phyloP scores from a whole-genome alignment of 2,888 invertebrate genomes.

The Notodonta dromedarius region DNA sequence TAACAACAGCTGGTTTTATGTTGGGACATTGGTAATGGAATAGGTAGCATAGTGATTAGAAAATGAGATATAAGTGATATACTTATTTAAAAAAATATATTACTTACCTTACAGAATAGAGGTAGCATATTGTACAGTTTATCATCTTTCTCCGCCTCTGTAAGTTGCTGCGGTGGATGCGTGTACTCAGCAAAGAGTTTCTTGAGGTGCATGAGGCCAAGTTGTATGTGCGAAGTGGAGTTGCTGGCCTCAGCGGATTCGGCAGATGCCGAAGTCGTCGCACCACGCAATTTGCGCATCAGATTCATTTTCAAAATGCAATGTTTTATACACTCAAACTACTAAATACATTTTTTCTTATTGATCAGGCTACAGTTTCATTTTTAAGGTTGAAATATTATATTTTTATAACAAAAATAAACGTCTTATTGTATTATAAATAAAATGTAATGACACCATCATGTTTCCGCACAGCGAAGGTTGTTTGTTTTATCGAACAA shows the following conservation, averaged over 20 bases:
- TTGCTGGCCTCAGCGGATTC: conserved; percentile 85
- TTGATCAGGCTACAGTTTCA: background rate
- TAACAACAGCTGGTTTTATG: too few relatives aligned
- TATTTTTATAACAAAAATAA: conserved; percentile 31
- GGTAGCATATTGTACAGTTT: conserved; percentile 99
- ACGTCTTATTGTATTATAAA: conserved; percentile 31
- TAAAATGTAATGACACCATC: conserved; percentile 18
- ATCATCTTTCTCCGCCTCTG: conserved; percentile 93
- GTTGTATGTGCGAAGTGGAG: conserved; percentile 91
- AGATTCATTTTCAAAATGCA: conserved; percentile 89
- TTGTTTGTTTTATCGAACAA: background rate
- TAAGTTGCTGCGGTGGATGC: conserved; percentile 92
- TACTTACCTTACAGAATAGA: conserved; percentile 95
- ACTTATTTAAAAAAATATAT: background rate
- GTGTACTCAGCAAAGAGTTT: conserved; percentile 98
- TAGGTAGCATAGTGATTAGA: background rate
- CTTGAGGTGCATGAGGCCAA: conserved; percentile 97
- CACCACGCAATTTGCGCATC: conserved; percentile 93
- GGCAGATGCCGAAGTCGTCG: conserved; percentile 72
- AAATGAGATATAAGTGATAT: background rate
- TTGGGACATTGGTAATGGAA: background rate
- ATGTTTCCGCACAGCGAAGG: conserved; percentile 16
- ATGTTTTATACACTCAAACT: background rate
- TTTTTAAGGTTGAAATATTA: conserved; percentile 4
- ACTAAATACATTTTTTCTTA: background rate